Percentiles rank a stretch among this genome's conserved stretches.
Evolutionary conservation across 1,140 invertebrate genomes (phyloP).

Genomic region (Solenopsis fugax): DNA sequence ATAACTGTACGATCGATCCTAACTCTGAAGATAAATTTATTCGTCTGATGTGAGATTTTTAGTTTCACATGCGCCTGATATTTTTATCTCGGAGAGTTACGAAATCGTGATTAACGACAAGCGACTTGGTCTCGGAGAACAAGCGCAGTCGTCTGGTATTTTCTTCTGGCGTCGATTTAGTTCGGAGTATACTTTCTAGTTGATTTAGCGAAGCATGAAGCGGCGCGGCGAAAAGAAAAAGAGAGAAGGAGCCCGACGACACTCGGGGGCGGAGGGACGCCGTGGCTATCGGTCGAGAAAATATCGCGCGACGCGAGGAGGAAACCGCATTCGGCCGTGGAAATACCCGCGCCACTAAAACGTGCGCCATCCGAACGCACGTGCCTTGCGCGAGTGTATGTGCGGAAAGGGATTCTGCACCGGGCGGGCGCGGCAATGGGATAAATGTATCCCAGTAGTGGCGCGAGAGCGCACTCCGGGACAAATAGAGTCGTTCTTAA

Average conservation of each 20-base stretch:
- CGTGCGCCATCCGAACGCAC: background rate
- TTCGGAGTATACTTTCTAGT: slow-evolving; percentile 52
- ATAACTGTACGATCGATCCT: background rate
- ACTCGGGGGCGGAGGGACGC: slow-evolving; percentile 9
- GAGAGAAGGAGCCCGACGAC: slow-evolving; percentile 37
- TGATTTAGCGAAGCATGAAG: slow-evolving; percentile 60
- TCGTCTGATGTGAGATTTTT: background rate
- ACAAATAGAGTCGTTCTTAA: slow-evolving; percentile 58
- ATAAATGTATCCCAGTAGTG: slow-evolving; percentile 23
- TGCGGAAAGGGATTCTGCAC: slow-evolving; percentile 8
- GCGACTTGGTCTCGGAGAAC: background rate
- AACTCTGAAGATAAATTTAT: background rate
- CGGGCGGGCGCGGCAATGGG: background rate
- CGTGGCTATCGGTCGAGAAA: slow-evolving; percentile 42
- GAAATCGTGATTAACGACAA: slow-evolving; percentile 24
- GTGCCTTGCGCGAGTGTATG: background rate
- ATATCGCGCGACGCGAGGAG: slow-evolving; percentile 23
- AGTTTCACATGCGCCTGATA: slow-evolving; percentile 1
- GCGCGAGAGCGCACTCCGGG: background rate
- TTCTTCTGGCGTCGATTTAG: slow-evolving; percentile 41
- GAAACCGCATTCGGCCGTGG: background rate
- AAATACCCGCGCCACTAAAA: slow-evolving; percentile 14
- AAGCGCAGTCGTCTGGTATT: background rate
- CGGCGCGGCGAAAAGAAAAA: slow-evolving; percentile 4
- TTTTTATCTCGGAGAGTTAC: background rate